Conservation (phyloP, 1,140 invertebrate genomes). For the Hermetia illucens region DNA sequence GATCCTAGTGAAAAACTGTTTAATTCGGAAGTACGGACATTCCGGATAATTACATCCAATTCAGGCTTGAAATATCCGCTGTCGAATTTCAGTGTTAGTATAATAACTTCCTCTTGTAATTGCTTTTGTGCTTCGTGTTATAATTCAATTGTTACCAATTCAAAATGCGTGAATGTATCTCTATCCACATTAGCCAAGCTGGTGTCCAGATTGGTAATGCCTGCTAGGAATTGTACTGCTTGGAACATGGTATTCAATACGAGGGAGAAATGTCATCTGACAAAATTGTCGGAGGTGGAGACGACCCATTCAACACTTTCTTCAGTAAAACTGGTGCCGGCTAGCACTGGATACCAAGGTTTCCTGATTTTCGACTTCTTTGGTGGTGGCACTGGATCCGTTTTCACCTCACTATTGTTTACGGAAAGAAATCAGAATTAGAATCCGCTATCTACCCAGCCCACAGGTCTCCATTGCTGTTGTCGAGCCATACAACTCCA, state of each 20-base stretch:
- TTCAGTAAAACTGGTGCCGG: conserved; percentile 46
- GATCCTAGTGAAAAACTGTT: no score
- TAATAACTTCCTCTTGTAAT: no score
- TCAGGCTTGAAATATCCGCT: no score
- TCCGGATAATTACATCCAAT: no score
- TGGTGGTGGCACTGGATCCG: conserved; percentile 71
- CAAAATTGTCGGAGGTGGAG: conserved; percentile 21
- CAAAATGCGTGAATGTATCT: conserved; percentile 61
- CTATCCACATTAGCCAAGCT: conserved; percentile 70
- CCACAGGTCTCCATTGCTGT: no score
- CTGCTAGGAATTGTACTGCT: conserved; percentile 67
- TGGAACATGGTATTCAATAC: conserved; percentile 66
- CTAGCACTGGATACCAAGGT: conserved; percentile 59
- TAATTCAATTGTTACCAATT: no score
- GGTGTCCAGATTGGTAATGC: conserved; percentile 77
- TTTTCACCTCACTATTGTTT: conserved; percentile 68
- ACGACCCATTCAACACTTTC: conserved; percentile 40
- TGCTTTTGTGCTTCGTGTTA: no score
- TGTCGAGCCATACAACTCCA: no score
- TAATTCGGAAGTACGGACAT: no score
- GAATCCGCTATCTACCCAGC: conserved; percentile 77
- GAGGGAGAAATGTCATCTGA: conserved; percentile 45
- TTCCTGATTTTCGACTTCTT: conserved; percentile 77
- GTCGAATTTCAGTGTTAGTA: no score
- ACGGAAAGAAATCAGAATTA: no score